phyloP scores from a whole-genome alignment of 1,140 invertebrate genomes.

The Leguminivora glycinivorella region DNA sequence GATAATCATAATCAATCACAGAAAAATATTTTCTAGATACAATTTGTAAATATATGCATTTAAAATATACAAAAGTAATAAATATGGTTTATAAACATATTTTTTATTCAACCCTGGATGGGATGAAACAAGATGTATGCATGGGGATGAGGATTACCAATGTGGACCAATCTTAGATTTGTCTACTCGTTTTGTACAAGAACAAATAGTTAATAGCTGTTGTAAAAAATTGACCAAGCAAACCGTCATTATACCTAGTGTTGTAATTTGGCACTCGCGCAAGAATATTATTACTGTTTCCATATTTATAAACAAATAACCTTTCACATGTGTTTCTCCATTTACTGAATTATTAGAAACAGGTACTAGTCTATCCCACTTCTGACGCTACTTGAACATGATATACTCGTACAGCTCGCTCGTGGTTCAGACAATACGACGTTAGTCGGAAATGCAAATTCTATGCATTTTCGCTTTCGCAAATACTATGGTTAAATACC shows the following conservation, averaged over 20 bases:
- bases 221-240: neutral
- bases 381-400: neutral
- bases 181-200: no score
- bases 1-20: no score
- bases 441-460: neutral
- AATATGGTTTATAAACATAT: no score
- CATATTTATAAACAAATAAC: neutral
- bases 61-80: no score
- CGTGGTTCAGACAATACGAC: neutral
- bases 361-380: neutral
- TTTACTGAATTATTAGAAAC: neutral
- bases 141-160: no score
- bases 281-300: neutral
- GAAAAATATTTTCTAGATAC: no score
- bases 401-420: neutral
- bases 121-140: no score
- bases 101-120: no score
- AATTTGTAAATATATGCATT: no score
- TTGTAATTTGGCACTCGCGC: no score
- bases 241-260: neutral
- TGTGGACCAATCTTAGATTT: no score
- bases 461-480: conserved; percentile 1
- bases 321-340: neutral
- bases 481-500: neutral
- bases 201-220: neutral